Evolutionary conservation across 2,797 vertebrate genomes (phyloP).

Genomic region (Syngnathus rostellatus): DNA sequence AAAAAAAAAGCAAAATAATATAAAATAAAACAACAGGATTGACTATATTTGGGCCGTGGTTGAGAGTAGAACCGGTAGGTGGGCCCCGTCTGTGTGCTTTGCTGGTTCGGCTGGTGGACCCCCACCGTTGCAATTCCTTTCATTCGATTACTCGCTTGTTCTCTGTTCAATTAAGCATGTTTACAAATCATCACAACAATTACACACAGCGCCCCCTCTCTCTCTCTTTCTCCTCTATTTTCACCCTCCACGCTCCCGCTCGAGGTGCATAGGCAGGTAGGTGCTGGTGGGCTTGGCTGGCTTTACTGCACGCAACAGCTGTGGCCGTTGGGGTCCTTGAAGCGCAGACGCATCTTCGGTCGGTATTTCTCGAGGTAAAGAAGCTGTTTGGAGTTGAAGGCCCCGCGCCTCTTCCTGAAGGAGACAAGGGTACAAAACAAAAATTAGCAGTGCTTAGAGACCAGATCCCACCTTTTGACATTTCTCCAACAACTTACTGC

Average conservation of each 20-base stretch:
- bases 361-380: constrained; percentile 99
- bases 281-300: constrained; percentile 53
- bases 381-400: constrained; percentile 99
- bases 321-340: constrained; percentile 91
- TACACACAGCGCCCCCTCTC: constrained; percentile 62
- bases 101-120: constrained; percentile 74
- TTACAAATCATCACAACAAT: constrained; percentile 74
- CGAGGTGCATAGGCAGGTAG: constrained; percentile 62
- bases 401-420: constrained; percentile 94
- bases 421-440: constrained; percentile 6
- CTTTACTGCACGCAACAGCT: constrained; percentile 92
- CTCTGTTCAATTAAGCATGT: constrained; percentile 67
- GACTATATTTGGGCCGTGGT: constrained; percentile 62
- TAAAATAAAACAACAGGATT: constrained; percentile 44
- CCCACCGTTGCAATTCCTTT: constrained; percentile 63
- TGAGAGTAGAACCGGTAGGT: constrained; percentile 62
- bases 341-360: constrained; percentile 94
- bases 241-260: constrained; percentile 73
- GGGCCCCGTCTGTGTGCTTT: constrained; percentile 73
- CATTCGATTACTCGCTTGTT: constrained; percentile 60
- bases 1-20: constrained; percentile 10
- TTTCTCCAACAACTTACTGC: constrained; percentile 77
- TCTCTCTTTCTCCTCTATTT: constrained; percentile 29
- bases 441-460: too few species aligned
- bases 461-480: too few species aligned